These are phyloP conservation scores for Mantis religiosa DNA, from an alignment of 2,888 invertebrate genomes.

Conservation along the genomic window DNA sequence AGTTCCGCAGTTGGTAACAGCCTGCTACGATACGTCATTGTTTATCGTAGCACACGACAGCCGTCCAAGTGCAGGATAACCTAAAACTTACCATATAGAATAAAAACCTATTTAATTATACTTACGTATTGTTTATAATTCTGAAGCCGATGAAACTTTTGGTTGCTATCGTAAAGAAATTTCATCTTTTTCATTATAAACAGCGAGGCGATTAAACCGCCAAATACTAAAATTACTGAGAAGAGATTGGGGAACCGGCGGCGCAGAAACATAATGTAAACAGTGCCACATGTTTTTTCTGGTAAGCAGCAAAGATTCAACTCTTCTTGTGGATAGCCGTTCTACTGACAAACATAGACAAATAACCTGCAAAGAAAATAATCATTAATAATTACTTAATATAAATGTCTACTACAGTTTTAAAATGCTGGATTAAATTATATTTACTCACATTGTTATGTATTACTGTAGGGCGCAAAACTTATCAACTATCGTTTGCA, in stretches of 20 bases:
- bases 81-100: too few relatives aligned
- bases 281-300: slow-evolving; percentile 17
- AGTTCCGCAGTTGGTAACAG: too few relatives aligned
- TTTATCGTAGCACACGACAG: too few relatives aligned
- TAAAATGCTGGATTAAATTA: not conserved
- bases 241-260: slow-evolving; percentile 42
- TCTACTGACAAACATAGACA: not conserved
- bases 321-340: not conserved
- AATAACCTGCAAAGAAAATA: not conserved
- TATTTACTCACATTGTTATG: not conserved
- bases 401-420: too few relatives aligned
- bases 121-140: slow-evolving; percentile 48
- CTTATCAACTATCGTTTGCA: not conserved
- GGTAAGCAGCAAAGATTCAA: not conserved
- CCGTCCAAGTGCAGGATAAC: too few relatives aligned
- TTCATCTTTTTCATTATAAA: slow-evolving; percentile 47
- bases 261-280: slow-evolving; percentile 38
- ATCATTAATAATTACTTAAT: too few relatives aligned
- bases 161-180: slow-evolving; percentile 47
- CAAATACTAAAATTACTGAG: slow-evolving; percentile 38
- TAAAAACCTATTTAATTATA: slow-evolving; percentile 22
- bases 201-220: slow-evolving; percentile 40
- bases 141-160: slow-evolving; percentile 46
- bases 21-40: too few relatives aligned
- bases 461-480: not conserved